Evolutionary conservation across 2,888 invertebrate species (phyloP), one percentile per base, ranked within the genome.

Genomic region (Tenthredo scrophulariae): DNA sequence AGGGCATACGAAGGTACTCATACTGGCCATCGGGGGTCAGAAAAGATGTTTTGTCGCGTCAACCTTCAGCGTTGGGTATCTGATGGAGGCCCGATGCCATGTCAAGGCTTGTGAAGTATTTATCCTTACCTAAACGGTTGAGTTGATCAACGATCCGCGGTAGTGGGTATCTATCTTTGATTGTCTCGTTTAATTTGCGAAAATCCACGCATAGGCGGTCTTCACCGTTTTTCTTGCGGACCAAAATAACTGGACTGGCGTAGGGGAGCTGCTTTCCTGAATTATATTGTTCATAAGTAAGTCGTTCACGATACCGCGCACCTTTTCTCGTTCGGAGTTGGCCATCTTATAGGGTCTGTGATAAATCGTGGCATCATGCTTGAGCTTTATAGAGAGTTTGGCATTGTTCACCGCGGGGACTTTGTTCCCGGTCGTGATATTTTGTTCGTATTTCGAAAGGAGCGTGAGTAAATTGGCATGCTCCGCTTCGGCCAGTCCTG

Each of bases 41-140:
- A 65, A 91, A 90, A 0, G 90, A 91, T 0, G 91, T 93, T 83
- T 91, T 91, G 0, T 75, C 84, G 4, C 89, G 88, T 26, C 89
- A 89, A 1, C 88, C 87, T 70, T 86, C 62, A 2, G 85, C 85
- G 70, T 92, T 88, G 10, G 88, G 89, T 10, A 92, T 89, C 84
- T 91, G 91, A 50, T 89, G 86, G 87, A 89, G 89, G 0, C 91
- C 92, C 0, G 86, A 85, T 0, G 87, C 87, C 70, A 90, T 70
- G 85, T 91, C 91, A 10, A 91, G 84, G 9, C 84, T 84, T 1
- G 88, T 88, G 70, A 88, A 91, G 84, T 87, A 87, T 22, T 85
- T 85, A 13, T 79, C 82, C 9, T 87, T 86, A 7, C 85, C 72
- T n/a, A 91, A 74, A 15, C 84, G 54, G 58, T 89, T 84, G 13